A percentile compares a stretch with the other conserved stretches of the same genome.
phyloP scores from a whole-genome alignment of 2,797 vertebrate species.

The Kryptopterus vitreolus region DNA sequence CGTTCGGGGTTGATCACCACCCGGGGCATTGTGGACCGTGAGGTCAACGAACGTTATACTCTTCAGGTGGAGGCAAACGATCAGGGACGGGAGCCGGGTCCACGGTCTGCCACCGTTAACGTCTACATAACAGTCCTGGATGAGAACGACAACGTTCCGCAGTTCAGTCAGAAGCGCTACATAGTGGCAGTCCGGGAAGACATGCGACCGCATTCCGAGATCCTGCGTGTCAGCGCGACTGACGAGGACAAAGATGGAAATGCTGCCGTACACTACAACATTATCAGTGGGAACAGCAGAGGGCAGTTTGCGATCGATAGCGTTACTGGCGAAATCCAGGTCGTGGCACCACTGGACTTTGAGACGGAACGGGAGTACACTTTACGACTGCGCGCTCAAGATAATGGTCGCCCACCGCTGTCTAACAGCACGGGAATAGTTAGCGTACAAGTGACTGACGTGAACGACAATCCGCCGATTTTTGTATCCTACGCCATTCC shows the following conservation, averaged over 20 bases:
- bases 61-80: conserved; percentile 93
- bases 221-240: conserved; percentile 86
- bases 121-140: conserved; percentile 94
- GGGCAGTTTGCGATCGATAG: conserved; percentile 97
- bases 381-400: conserved; percentile 90
- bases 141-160: conserved; percentile 96
- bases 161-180: conserved; percentile 97
- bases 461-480: conserved; percentile 95
- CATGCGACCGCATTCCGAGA: conserved; percentile 87
- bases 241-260: conserved; percentile 95
- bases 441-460: conserved; percentile 92
- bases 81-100: conserved; percentile 92
- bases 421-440: conserved; percentile 96
- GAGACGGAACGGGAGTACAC: conserved; percentile 93
- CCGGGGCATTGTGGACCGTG: conserved; percentile 88
- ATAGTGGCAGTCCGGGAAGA: conserved; percentile 94
- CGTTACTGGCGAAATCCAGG: conserved; percentile 92
- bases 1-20: conserved; percentile 96
- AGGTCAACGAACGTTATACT: conserved; percentile 89
- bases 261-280: conserved; percentile 92
- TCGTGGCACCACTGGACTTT: conserved; percentile 91
- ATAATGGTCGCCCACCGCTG: conserved; percentile 90
- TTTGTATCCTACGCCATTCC: conserved; percentile 98
- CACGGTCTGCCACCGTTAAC: conserved; percentile 87
- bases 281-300: conserved; percentile 94